Base-by-base conservation (phyloP, 2,888 invertebrate species). In the Pandemis cinnamomeana region DNA sequence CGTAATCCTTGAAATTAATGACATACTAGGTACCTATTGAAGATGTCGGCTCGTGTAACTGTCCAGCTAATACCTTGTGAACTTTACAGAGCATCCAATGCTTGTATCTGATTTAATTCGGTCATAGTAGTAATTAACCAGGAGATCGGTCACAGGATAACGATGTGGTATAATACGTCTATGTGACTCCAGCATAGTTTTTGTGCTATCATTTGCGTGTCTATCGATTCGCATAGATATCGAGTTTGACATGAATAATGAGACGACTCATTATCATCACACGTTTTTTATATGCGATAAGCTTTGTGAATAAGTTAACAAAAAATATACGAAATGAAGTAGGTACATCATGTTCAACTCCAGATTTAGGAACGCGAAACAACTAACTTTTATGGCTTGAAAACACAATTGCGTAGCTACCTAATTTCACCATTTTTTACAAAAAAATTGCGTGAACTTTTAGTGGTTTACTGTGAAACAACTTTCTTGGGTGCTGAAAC, bases 221-320 rank as follows among this genome's bases (percentile, higher is more conserved):
- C 41, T 66, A 61, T 64, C 69, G 66, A 74, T 70, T 70, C 60
- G 61, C 41, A 36, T 51, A 69, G 58, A 73, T 73, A 73, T 60
- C 64, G 64, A 42, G 69, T 64, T 62, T 74, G 70, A 66, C 73
- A 70, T 67, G 51, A 70, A 66, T 61, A 74, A 74, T 70, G 64
- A 58, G 53, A 67, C 62, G 42, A 72, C 6, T 46, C 4, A 53
- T 69, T 70, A 60, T 64, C 64, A 27, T 74, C 66, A 53, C 66
- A 53, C 44, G 61, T 64, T 73, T 46, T 48, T 51, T 58, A 27
- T 60, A 73, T 61, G 27, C 66, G 70, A 73, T 69, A 70, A 60
- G 51, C 46, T 41, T 36, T 20, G 13, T 41, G 51, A 51, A 42
- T 41, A 36, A 11, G 20, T 44, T 63, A 20, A 27, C 11, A 64